Evolutionary conservation across 1,140 invertebrate genomes (phyloP).

Genomic region (Drosophila truncata): DNA sequence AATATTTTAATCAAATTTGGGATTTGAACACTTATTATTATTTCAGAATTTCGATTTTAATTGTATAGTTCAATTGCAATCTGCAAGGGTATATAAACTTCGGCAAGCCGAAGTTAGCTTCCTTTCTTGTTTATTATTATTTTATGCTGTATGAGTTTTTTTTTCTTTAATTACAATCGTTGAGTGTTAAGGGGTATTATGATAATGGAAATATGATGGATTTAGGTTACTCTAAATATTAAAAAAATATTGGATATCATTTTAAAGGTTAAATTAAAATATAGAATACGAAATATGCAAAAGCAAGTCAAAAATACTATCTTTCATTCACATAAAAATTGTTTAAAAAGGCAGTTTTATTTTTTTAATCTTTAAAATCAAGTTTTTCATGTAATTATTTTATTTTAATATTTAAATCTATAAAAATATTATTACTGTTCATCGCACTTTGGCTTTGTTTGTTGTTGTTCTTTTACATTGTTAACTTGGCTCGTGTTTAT

Average conservation of each 20-base stretch:
- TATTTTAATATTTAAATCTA: constrained; percentile 44
- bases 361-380: not conserved
- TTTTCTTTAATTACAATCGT: constrained; percentile 8
- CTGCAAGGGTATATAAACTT: too few species aligned
- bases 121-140: constrained; percentile 16
- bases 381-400: constrained; percentile 6
- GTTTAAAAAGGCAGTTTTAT: too few species aligned
- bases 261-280: not conserved
- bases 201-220: not conserved
- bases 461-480: constrained; percentile 34
- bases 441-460: constrained; percentile 46
- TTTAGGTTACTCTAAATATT: not conserved
- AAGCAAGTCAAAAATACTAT: too few species aligned
- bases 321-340: too few species aligned
- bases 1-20: too few species aligned
- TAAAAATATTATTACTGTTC: constrained; percentile 58
- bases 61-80: too few species aligned
- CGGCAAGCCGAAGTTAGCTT: too few species aligned
- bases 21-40: too few species aligned
- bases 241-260: not conserved
- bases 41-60: too few species aligned
- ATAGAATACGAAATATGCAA: too few species aligned
- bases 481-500: constrained; percentile 64
- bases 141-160: constrained; percentile 9
- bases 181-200: not conserved